Base-by-base conservation (phyloP, 2,113 vertebrate genomes). In the Cynocephalus volans region DNA sequence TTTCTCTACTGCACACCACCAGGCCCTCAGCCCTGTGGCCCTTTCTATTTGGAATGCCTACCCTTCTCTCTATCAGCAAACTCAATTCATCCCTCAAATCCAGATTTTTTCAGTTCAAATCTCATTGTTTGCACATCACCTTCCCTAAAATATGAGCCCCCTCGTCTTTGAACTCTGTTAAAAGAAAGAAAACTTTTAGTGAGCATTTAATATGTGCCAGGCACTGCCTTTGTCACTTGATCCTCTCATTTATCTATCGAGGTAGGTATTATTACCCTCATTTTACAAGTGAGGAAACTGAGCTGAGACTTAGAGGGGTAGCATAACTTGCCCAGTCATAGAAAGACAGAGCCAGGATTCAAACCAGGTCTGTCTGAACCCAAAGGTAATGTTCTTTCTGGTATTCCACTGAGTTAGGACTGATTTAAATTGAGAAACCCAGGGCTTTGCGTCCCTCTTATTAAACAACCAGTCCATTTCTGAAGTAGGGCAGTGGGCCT, bases 31-130 rank as follows among this genome's bases (percentile, higher is more conserved):
- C 69, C 50, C 45, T 65, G 2, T 76, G 58, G 23, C 52, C 72
- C 48, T 70, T 97, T 60, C 58, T 75, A 12, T 95, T 94, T 95
- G 54, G 21, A 70, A 86, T 67, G 13, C 41, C 79, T 89, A 65
- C 88, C 28, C 33, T 73, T 70, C 52, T 83, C 8, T 60, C 48
- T 41, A 5, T 82, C 60, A 76, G 18, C 5, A 77, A 88, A 81
- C 31, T 96, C 45, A 90, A 3, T 77, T 95, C 24, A 65, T 62
- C 31, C 36, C 18, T 89, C 56, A 83, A 75, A 87, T 41, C n/a
- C 36, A n/a, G n/a, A n/a, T n/a, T 84, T 84, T 92, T 52, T 13
- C 24, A 28, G 5, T 84, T 93, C 36, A 96, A 6, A 70, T 76
- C 23, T 84, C 70, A 77, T 50, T 95, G 62, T 82, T 79, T 75